phyloP scores from a whole-genome alignment of 2,113 vertebrate genomes.

The Ifrita kowaldi region DNA sequence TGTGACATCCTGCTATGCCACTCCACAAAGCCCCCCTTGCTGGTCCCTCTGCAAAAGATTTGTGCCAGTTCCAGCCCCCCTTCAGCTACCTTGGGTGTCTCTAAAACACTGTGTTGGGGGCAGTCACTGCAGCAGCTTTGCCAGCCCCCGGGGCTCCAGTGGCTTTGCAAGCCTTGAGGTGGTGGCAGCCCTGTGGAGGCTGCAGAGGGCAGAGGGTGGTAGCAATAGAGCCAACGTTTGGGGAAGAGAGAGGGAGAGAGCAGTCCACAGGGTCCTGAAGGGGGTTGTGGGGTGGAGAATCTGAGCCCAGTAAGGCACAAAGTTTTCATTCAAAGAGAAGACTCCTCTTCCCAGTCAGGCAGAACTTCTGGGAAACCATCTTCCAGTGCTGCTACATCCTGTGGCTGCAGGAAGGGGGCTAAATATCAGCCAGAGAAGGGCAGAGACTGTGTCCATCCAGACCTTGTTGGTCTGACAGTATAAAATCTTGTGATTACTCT shows the following conservation, averaged over 20 bases:
- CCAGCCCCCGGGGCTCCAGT: background rate
- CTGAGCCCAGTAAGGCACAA: background rate
- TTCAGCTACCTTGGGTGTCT: background rate
- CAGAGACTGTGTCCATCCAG: background rate
- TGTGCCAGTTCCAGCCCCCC: background rate
- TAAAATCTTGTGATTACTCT: background rate
- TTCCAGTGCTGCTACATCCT: background rate
- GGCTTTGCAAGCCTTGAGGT: background rate
- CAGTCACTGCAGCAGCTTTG: background rate
- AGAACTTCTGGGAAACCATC: background rate
- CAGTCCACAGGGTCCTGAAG: background rate
- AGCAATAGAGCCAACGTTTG: rapidly evolving
- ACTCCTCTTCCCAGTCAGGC: background rate
- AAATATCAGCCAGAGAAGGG: background rate
- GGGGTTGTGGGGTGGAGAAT: background rate
- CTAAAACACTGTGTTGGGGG: background rate
- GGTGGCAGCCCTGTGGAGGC: background rate
- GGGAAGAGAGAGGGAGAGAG: background rate
- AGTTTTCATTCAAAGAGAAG: background rate
- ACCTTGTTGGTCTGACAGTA: background rate
- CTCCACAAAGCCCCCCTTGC: background rate
- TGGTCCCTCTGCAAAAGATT: background rate
- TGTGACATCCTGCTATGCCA: background rate
- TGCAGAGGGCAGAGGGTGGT: background rate
- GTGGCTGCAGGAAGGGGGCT: background rate